These are phyloP conservation scores for Sus cebifrons DNA, from an alignment of 2,797 vertebrate species.

Conservation along the genomic window DNA sequence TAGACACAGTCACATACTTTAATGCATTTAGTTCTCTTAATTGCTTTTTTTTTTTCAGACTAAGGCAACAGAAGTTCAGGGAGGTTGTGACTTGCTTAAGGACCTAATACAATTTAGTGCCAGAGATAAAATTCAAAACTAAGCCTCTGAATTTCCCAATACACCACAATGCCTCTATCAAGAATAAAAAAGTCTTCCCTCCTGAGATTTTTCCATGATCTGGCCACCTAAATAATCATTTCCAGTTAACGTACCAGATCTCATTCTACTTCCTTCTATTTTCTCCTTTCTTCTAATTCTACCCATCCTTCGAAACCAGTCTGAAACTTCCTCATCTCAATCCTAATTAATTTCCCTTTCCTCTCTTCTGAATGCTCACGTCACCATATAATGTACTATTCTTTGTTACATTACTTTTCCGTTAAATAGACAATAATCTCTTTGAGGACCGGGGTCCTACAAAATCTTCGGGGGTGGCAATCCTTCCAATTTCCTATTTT, in stretches of 20 bases:
- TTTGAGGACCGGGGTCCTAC: background rate
- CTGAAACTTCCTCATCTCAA: conserved; percentile 24
- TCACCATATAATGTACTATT: background rate
- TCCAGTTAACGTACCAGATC: conserved; percentile 32
- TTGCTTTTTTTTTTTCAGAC: background rate
- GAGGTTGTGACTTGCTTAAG: conserved; percentile 7
- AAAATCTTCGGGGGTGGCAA: background rate
- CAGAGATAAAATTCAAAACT: conserved; percentile 39
- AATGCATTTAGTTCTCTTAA: background rate
- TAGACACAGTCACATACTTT: background rate
- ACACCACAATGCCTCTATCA: background rate
- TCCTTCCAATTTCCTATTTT: background rate
- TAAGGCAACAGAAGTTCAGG: conserved; percentile 52
- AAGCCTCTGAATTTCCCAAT: conserved; percentile 14
- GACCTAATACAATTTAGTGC: background rate
- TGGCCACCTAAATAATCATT: conserved; percentile 18
- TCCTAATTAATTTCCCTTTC: conserved; percentile 15
- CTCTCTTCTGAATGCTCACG: conserved; percentile 48
- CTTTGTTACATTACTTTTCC: background rate
- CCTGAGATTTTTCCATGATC: conserved; percentile 21
- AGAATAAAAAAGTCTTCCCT: conserved; percentile 10
- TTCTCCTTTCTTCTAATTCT: conserved; percentile 20
- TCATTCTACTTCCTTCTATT: background rate
- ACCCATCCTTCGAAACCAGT: conserved; percentile 24
- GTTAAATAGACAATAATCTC: background rate